Evolutionary conservation across 1,140 invertebrate species (phyloP), one percentile per base, ranked within the genome.

Genomic region (Coenobita brevimanus): DNA sequence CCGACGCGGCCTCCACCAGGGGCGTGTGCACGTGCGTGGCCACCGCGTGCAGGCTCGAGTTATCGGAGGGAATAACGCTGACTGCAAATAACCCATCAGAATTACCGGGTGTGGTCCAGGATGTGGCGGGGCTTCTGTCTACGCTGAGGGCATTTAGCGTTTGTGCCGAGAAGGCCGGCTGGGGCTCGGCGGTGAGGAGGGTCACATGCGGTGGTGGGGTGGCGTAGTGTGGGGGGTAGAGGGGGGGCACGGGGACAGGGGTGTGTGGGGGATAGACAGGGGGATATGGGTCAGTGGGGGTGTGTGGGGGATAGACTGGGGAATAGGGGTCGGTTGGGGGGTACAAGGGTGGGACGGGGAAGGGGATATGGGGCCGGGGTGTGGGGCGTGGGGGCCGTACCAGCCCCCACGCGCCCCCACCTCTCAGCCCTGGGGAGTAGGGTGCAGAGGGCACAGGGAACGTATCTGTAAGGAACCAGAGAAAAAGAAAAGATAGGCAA

Each of bases 391-490:
- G 90, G 90, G 87, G 88, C 41, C 89, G 71, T 54, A 89, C 54
- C 17, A 79, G 80, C 50, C 57, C 62, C 84, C 90, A 90, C 85
- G 84, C 78, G 75, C 88, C 88, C 57, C 46, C 80, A 79, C 73
- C 75, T 62, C 80, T 60, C 83, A 69, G 60, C 64, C 82, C 86
- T 46, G 83, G 79, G 86, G 80, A 76, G 54, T 83, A 69, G 67
- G 60, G 88, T 89, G 90, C 83, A 88, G 84, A 83, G 88, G 88
- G 89, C 87, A 69, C 90, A 81, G 86, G 90, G 69, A 89, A 90
- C 90, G 80, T 76, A 90, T 90, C 90, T 90, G 90, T 83, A 90
- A 90, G 84, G 90, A 90, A 90, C 82, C 88, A 89, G 83, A 90
- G 90, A 90, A 89, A 88, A 85, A 89, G 81, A 89, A 81, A 89